Base-by-base conservation (phyloP, 1,140 invertebrate genomes). In the Pararge aegeria region DNA sequence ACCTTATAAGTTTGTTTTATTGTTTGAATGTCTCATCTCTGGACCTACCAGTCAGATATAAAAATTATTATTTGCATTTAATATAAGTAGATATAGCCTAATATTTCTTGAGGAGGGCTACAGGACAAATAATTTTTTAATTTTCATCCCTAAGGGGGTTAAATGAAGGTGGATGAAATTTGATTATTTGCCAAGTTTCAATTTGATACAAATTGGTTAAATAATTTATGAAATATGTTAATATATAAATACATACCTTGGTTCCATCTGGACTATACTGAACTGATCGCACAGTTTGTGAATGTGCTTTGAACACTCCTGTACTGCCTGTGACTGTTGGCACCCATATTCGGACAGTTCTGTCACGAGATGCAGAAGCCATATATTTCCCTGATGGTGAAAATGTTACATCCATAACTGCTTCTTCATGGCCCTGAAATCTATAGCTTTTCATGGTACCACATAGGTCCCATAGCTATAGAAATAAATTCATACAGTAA, bases 271-370 rank as follows among this genome's bases (percentile, higher is more conserved):
- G 91, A 75, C 94, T 95, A 76, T 97, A 98, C 66, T 94, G 92
- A 1, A 98, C 93, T 60, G 94, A 95, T 44, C 96, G 91, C 1
- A 98, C 95, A 27, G 94, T 92, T 55, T 93, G 93, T 40, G 92
- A 93, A 85, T 98, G 96, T 15, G 95, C 94, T 85, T 93, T 93
- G 80, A 97, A 97, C 46, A 86, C 66, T 10, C 91, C 83, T 1
- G 92, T 93, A 55, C 95, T 94, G 5, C 95, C 96, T 70, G 92
- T 94, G 66, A 96, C 91, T 66, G 93, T 95, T 0, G 96, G 95
- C 40, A 96, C 93, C 97, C 97, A 98, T 15, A 98, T 87, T 65
- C 96, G 90, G 0, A 98, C 94, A 19, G 94, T 95, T 80, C 94
- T 93, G 77, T 98, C 97, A 57, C 94, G 92, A 0, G 96, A 97